Base-by-base conservation (phyloP, 2,797 vertebrate species). In the Phrynocephalus vlangalii region DNA sequence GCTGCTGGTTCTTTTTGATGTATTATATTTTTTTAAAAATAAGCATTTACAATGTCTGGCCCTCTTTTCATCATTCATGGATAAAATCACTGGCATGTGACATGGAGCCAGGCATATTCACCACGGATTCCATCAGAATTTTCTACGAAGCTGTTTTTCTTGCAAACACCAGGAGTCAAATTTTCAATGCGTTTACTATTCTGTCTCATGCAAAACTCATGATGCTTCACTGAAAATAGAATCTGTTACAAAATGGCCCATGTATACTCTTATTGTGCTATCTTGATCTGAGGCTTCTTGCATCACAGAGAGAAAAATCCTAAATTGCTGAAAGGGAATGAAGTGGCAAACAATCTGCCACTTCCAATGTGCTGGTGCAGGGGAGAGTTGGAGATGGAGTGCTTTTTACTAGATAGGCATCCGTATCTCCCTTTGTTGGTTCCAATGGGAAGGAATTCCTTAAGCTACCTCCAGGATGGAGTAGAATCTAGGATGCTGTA, bases 21-120 rank as follows among this genome's bases (percentile, higher is more conserved):
- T 94, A 88, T 94, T 96, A 88, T 96, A 96, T 96, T 95, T 95
- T 86, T 44, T 2, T 5, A 88, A 93, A 93, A 80, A 91, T 86
- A 94, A 93, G n/a, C 44, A 28, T 52, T 95, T 95, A 85, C 10
- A 92, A 85, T 79, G 88, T 90, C 89, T 84, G 87, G 52, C 81
- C 68, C 78, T 93, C 85, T 67, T 88, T 28, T 92, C 90, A 92
- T 91, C 94, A 95, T 88, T 91, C 90, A 88, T 95, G 93, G 95
- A 95, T 93, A 96, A 95, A 93, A 94, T 88, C 86, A 93, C 93
- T 87, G 86, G 48, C 92, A 94, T 86, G 79, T 94, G 92, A 89
- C 89, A 83, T 87, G 80, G 81, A 91, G 95, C 91, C 81, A 91
- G 84, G 72, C 56, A 89, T 91, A 80, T 89, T 93, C 84, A 86